Evolutionary conservation across 2,113 vertebrate genomes (phyloP).

Genomic region (Dromaius novaehollandiae): DNA sequence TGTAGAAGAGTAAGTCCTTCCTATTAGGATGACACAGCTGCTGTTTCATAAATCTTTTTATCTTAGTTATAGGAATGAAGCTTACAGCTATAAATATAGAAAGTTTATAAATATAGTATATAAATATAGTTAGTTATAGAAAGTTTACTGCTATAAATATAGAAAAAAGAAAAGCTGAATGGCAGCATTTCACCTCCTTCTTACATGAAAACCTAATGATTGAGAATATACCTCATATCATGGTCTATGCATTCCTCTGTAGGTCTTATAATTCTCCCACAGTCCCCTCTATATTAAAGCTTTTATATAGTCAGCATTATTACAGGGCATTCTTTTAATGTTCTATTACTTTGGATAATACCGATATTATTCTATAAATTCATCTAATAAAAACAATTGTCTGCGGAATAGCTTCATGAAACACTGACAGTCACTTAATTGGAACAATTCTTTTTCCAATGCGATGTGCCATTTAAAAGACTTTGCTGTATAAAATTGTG

Average conservation of each 20-base stretch:
- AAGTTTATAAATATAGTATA: neutral
- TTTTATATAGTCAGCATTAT: neutral
- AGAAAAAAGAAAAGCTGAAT: neutral
- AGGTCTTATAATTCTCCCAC: neutral
- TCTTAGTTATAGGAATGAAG: neutral
- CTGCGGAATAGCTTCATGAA: neutral
- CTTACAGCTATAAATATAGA: neutral
- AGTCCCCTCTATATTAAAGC: neutral
- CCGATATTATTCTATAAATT: slow-evolving; percentile 6
- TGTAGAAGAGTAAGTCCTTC: neutral
- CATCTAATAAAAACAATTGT: neutral
- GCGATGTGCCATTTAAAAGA: neutral
- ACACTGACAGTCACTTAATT: slow-evolving; percentile 15
- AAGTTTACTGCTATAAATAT: neutral
- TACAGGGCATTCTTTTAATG: neutral
- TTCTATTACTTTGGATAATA: neutral
- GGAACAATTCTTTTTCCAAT: neutral
- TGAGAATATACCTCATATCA: neutral
- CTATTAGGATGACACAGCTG: neutral
- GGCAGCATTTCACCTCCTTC: neutral
- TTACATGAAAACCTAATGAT: neutral
- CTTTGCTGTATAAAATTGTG: neutral
- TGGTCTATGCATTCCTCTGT: neutral
- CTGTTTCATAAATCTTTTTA: neutral
- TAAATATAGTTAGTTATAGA: no score